Evolutionary conservation across 2,797 vertebrate species (phyloP), one percentile per base, ranked within the genome.

Genomic region (Gadopsis marmoratus): DNA sequence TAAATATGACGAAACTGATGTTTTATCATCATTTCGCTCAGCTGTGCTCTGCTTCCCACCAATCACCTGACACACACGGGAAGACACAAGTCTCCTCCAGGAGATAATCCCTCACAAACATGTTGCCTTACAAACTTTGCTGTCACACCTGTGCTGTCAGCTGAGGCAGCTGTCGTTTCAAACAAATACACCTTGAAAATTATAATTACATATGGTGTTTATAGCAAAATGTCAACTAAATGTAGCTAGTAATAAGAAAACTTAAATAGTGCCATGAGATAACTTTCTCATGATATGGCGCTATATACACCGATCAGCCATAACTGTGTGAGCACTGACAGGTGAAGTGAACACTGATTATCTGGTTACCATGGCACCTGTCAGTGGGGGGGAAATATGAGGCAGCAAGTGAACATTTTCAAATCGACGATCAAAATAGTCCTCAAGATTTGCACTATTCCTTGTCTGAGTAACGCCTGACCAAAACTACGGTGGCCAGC

Each of bases 11-110:
- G 21, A 48, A 58, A 64, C 13, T 56, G 62, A 14, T 50, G 45
- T 70, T 70, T 70, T n/a, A 68, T 69, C 37, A 17, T 70, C 53
- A 47, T 58, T 53, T 69, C 19, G 58, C 61, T 61, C 35, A 21
- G 41, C 50, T 48, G 41, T 10, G 21, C 58, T 69, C 59, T 33
- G 26, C 43, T 69, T 70, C 51, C 14, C 12, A 10, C 3, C 13
- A 23, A 7, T 59, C 72, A 37, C 61, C 39, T 63, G 53, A 37
- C 59, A 69, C 37, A 41, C 54, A 26, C 19, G 0, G 21, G 54
- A 54, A 47, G 17, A 54, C 31, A 21, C 31, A 41, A 45, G 35
- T 37, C 14, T 63, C 8, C 33, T 62, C 33, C 23, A 50, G 12
- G 26, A 45, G 60, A 33, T 61, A 33, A 33, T 60, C 45, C 33